Percentiles rank a stretch among this genome's conserved stretches.
These are phyloP conservation scores for Ochropacha duplaris DNA, from an alignment of 2,888 invertebrate genomes.

Conservation along the genomic window DNA sequence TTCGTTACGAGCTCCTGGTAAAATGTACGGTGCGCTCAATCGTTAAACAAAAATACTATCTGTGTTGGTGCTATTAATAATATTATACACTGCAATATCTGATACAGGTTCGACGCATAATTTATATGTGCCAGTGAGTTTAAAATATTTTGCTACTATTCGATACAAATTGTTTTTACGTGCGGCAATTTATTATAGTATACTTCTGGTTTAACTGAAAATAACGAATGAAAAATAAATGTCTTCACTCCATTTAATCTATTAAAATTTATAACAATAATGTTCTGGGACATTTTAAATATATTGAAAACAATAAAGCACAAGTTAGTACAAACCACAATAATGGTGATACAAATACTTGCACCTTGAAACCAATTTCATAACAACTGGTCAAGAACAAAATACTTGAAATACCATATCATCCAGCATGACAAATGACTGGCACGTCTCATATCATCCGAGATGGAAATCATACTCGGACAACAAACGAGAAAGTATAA, in stretches of 20 bases:
- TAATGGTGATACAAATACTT: neutral
- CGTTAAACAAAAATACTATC: conserved; percentile 68
- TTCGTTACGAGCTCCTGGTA: conserved; percentile 76
- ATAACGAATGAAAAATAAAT: conserved; percentile 9
- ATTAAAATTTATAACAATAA: too few relatives aligned
- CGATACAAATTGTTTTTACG: conserved; percentile 27
- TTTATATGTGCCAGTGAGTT: conserved; percentile 33
- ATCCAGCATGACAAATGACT: conserved; percentile 72
- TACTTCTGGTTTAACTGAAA: conserved; percentile 11
- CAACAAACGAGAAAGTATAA: conserved; percentile 74
- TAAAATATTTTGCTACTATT: conserved; percentile 32
- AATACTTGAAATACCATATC: conserved; percentile 24
- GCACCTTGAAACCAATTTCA: conserved; percentile 4
- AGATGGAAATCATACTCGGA: conserved; percentile 63
- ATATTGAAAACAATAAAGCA: neutral
- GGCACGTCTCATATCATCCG: conserved; percentile 58
- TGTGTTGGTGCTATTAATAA: conserved; percentile 71
- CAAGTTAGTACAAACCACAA: neutral
- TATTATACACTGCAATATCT: conserved; percentile 64
- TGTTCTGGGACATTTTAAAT: neutral
- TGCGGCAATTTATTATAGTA: conserved; percentile 17
- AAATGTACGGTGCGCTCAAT: conserved; percentile 57
- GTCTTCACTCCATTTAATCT: too few relatives aligned
- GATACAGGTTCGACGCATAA: conserved; percentile 58
- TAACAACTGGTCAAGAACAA: conserved; percentile 19